Evolutionary conservation across 2,888 invertebrate species (phyloP), one percentile per base, ranked within the genome.

Genomic region (Leptogaster cylindrica): DNA sequence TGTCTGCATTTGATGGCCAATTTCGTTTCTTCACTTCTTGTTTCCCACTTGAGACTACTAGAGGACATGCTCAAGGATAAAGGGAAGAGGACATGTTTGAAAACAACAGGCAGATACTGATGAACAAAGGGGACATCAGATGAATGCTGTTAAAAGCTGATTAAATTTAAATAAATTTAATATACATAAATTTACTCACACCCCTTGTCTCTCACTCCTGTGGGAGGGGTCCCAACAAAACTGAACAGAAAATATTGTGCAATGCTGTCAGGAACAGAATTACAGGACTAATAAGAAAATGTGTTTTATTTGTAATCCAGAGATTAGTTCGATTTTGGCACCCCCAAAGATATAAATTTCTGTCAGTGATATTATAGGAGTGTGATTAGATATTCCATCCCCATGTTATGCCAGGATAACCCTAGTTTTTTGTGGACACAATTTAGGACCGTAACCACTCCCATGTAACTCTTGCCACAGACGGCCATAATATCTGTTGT

Each of bases 101-200:
- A 46, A 31, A 63, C 14, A 63, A 28, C 25, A 48, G 16, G 8
- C 46, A 46, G n/a, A 64, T 20, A 50, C 20, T 20, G 31, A 2
- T 48, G n/a, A 27, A 20, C 18, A 64, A 31, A 31, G 64, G 63
- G 48, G 48, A 64, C 27, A 50, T 36, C 50, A 50, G 65, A 65
- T 65, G 65, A 65, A 39, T 51, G 39, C 46, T 66, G 66, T 65
- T 67, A 68, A 73, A 71, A 65, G 48, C 77, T 78, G 78, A 78
- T 79, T 78, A 79, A 79, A 79, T 78, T 79, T 79, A 79, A 79
- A 79, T 79, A 79, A 79, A 79, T 78, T 79, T 79, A 78, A 79
- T 79, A 79, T 78, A 77, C 78, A 79, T 79, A 78, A 77, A 77
- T 78, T 78, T 65, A 16, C 20, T n/a, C 27, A 36, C 48, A 50